A percentile compares a stretch with the other conserved stretches of the same genome.
Conservation (phyloP, 1,140 invertebrate genomes). For the Drosophila jambulina region DNA sequence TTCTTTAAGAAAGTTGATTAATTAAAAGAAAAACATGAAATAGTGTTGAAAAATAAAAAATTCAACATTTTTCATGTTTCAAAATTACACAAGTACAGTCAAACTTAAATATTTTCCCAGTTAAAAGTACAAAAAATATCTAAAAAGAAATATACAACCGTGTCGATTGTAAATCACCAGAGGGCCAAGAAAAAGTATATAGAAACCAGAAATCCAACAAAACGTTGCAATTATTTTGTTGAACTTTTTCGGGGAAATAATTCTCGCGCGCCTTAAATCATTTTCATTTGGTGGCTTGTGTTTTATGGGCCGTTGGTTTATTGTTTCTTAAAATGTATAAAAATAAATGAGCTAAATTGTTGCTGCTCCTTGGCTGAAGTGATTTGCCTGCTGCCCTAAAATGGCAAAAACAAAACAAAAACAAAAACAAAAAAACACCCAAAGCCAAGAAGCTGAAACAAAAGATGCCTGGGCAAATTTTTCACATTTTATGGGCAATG, state of each 20-base stretch:
- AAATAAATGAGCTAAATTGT: slow-evolving; percentile 76
- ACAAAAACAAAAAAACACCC: neutral
- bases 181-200: neutral
- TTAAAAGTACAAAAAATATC: neutral
- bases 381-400: slow-evolving; percentile 56
- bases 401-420: no score
- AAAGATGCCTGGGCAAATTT: slow-evolving; percentile 42
- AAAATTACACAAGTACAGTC: neutral
- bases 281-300: slow-evolving; percentile 82
- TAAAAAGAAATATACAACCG: neutral
- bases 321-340: slow-evolving; percentile 83
- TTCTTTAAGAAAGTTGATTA: neutral
- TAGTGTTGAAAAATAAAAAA: neutral
- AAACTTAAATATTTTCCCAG: neutral
- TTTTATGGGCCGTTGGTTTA: slow-evolving; percentile 83
- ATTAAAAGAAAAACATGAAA: neutral
- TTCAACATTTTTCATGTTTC: neutral
- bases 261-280: slow-evolving; percentile 67
- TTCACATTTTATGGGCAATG: slow-evolving; percentile 63
- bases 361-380: slow-evolving; percentile 53
- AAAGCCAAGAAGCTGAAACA: slow-evolving; percentile 41
- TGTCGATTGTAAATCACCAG: slow-evolving; percentile 24
- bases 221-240: slow-evolving; percentile 56
- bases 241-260: slow-evolving; percentile 50
- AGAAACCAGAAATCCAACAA: slow-evolving; percentile 27